Percentiles rank a stretch among this genome's conserved stretches.
Conservation (phyloP, 1,140 invertebrate species). For the Rhopalosiphum padi region DNA sequence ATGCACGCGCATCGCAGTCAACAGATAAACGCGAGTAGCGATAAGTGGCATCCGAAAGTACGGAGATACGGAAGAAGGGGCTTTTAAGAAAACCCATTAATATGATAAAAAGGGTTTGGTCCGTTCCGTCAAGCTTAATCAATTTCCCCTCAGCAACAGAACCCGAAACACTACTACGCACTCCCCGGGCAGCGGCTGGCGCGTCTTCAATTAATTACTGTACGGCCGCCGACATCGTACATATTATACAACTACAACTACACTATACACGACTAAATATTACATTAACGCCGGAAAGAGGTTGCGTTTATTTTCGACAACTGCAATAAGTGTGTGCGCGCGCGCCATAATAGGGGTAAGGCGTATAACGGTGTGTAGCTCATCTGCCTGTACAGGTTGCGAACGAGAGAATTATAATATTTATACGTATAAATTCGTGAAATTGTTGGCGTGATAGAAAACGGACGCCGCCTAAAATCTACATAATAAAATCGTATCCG, state of each 20-base stretch:
- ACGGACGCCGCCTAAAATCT: neutral
- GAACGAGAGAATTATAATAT: neutral
- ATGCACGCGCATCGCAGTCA: neutral
- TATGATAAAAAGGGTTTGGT: conserved; percentile 35
- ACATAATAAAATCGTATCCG: neutral
- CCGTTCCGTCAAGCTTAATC: conserved; percentile 10
- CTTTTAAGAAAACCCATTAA: conserved; percentile 46
- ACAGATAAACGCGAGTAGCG: neutral
- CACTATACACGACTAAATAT: neutral
- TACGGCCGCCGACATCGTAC: neutral
- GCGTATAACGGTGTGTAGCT: too few relatives aligned
- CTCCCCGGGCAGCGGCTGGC: neutral
- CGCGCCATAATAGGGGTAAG: neutral
- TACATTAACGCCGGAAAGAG: neutral
- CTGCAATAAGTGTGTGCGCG: neutral
- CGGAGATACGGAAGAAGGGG: neutral
- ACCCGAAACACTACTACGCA: neutral
- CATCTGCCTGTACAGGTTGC: neutral
- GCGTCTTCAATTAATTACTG: conserved; percentile 34
- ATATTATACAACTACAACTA: neutral
- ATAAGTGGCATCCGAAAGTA: conserved; percentile 20
- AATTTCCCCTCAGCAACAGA: neutral
- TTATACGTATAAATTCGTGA: neutral
- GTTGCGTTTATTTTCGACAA: neutral
- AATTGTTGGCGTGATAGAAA: neutral